These are phyloP conservation scores for Glaucopsyche alexis DNA, from an alignment of 2,888 invertebrate genomes.

Conservation along the genomic window DNA sequence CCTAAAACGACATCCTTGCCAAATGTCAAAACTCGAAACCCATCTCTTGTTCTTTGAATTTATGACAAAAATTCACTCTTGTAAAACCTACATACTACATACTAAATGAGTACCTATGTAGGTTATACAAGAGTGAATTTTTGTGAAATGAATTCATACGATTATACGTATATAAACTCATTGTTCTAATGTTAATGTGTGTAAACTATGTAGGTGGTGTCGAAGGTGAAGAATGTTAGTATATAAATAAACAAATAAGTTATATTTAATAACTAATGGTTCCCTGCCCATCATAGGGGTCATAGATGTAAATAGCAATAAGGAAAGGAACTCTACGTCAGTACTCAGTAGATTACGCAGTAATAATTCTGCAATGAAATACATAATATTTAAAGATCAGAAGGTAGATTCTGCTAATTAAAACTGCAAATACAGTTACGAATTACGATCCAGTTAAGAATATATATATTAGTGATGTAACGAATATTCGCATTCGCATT, in stretches of 20 bases:
- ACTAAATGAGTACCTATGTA: too few relatives aligned
- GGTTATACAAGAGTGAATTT: too few relatives aligned
- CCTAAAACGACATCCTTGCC: too few relatives aligned
- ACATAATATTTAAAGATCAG: background rate
- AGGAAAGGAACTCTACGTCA: background rate
- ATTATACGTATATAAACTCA: background rate
- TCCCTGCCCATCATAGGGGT: background rate
- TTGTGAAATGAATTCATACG: background rate
- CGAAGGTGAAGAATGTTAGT: conserved; percentile 4
- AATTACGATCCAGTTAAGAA: too few relatives aligned
- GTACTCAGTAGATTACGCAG: background rate
- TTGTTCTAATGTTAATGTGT: background rate
- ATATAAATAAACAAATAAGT: background rate
- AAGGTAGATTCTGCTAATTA: too few relatives aligned
- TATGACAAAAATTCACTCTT: too few relatives aligned
- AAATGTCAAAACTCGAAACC: too few relatives aligned
- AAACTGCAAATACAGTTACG: too few relatives aligned
- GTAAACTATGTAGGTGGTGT: background rate
- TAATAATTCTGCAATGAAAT: background rate
- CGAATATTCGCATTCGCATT: too few relatives aligned
- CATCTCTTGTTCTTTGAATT: too few relatives aligned
- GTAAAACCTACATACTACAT: background rate
- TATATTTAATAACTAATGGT: background rate
- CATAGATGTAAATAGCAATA: background rate
- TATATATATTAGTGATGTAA: too few relatives aligned